Percentiles rank a stretch among this genome's conserved stretches.
phyloP scores from a whole-genome alignment of 92 coral and sea anemone species.

The Meandrina meandrites region DNA sequence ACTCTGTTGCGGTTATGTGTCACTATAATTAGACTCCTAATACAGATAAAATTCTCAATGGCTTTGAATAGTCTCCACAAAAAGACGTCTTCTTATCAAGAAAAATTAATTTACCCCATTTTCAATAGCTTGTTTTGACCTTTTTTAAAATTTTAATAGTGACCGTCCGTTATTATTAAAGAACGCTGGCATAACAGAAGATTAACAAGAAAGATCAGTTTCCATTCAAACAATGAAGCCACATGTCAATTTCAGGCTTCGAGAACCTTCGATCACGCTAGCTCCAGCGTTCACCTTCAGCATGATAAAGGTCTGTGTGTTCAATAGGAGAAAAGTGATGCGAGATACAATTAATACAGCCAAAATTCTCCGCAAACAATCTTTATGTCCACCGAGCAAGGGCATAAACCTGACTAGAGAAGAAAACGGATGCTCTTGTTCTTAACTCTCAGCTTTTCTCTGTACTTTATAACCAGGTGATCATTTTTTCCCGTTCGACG shows the following conservation, averaged over 20 bases:
- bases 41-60: background rate
- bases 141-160: background rate
- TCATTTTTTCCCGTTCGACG: background rate
- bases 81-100: background rate
- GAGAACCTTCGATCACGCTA: constrained; percentile 19
- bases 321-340: background rate
- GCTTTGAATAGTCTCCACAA: background rate
- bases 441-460: background rate
- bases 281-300: background rate
- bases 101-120: background rate
- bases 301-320: background rate
- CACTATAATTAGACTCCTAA: too few species aligned
- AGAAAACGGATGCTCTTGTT: background rate
- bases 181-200: background rate
- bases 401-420: background rate
- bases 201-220: background rate
- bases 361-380: background rate
- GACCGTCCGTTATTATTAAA: background rate
- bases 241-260: constrained; percentile 48
- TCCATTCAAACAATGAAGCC: constrained; percentile 57
- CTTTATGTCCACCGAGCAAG: background rate
- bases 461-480: background rate
- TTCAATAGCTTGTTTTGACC: background rate
- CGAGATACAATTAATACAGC: background rate
- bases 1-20: background rate